phyloP scores from a whole-genome alignment of 1,140 invertebrate genomes.

The Monomorium pharaonis region DNA sequence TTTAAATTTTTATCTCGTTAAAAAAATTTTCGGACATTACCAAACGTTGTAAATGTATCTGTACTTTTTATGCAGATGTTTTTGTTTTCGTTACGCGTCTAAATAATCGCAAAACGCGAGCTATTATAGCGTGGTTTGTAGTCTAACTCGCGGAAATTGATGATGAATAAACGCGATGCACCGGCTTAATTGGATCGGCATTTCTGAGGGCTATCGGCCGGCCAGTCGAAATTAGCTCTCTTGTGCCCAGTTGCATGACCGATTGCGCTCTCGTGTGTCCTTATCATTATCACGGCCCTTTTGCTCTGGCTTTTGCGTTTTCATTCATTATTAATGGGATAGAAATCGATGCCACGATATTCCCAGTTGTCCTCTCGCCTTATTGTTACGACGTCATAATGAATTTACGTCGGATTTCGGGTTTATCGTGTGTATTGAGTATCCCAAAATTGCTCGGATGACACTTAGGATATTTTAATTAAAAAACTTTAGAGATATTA shows the following conservation, averaged over 20 bases:
- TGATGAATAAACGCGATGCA: conserved; percentile 66
- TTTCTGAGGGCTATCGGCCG: conserved; percentile 20
- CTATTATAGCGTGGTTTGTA: neutral
- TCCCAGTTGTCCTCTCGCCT: neutral
- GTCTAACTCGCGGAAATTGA: conserved; percentile 60
- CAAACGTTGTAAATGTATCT: neutral
- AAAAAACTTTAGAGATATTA: neutral
- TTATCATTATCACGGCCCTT: conserved; percentile 14
- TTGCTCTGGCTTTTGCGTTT: conserved; percentile 7
- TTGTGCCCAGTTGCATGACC: conserved; percentile 21
- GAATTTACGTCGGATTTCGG: neutral
- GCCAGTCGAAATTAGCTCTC: conserved; percentile 33
- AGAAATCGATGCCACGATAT: conserved; percentile 13
- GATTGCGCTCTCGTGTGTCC: neutral
- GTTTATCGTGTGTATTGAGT: neutral
- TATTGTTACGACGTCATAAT: conserved; percentile 20
- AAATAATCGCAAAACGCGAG: neutral
- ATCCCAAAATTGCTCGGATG: neutral
- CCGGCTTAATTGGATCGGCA: conserved; percentile 65
- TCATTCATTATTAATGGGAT: conserved; percentile 33
- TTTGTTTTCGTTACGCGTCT: neutral
- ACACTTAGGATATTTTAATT: neutral
- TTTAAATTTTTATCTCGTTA: neutral
- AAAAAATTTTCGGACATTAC: neutral
- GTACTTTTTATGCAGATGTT: neutral